Percentiles rank a stretch among this genome's conserved stretches.
Evolutionary conservation across 1,140 invertebrate genomes (phyloP).

Genomic region (Penaeus chinensis): DNA sequence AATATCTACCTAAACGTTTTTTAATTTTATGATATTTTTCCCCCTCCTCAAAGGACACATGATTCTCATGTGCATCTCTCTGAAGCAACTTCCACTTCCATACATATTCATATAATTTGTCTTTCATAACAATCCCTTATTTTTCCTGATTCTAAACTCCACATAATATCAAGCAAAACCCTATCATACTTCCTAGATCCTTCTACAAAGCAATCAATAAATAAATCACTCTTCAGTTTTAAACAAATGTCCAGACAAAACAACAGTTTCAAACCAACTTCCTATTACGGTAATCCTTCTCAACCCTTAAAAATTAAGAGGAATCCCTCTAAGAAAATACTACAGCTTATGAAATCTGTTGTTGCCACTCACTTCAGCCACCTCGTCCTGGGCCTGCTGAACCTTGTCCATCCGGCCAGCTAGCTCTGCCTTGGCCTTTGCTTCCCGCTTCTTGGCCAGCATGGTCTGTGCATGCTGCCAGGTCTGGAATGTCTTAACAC

Average conservation of each 20-base stretch:
- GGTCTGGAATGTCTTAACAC: slow-evolving; percentile 97
- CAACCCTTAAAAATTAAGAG: background rate
- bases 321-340: background rate
- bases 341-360: slow-evolving; percentile 18
- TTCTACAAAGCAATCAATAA: background rate
- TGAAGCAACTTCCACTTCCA: too few species aligned
- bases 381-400: slow-evolving; percentile 88
- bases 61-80: too few species aligned
- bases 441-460: slow-evolving; percentile 93
- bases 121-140: background rate
- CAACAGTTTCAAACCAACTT: too few species aligned
- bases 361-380: slow-evolving; percentile 80
- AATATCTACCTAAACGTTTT: too few species aligned
- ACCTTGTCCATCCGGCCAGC: slow-evolving; percentile 88
- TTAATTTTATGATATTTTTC: too few species aligned
- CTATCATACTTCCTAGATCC: background rate
- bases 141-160: background rate
- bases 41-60: too few species aligned
- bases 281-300: slow-evolving; percentile 7
- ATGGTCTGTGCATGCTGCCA: slow-evolving; percentile 97
- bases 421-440: slow-evolving; percentile 91
- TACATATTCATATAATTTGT: background rate
- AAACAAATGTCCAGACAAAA: too few species aligned
- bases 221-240: too few species aligned
- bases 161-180: background rate